These are phyloP conservation scores for Rhabdophis nuchalis DNA, from an alignment of 2,797 vertebrate genomes.

Conservation along the genomic window DNA sequence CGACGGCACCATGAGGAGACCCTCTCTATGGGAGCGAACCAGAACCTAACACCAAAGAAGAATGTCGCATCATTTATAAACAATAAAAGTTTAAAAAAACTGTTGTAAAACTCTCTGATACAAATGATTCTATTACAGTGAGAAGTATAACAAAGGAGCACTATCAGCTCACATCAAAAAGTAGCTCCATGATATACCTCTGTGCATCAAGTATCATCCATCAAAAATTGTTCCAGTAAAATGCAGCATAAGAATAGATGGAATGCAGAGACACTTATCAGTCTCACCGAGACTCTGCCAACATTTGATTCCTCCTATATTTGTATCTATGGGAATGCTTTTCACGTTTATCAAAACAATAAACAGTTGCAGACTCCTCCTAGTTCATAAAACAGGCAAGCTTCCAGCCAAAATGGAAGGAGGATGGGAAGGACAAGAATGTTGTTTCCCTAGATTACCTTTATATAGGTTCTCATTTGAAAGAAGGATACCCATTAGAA, in stretches of 20 bases:
- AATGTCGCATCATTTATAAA: neutral
- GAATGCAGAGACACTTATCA: neutral
- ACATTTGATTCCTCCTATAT: neutral
- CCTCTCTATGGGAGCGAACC: too few species aligned
- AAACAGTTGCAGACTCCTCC: neutral
- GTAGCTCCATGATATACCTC: neutral
- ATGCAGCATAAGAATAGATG: neutral
- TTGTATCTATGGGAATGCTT: neutral
- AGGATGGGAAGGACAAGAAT: neutral
- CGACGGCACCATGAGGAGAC: too few species aligned
- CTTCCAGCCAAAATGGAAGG: neutral
- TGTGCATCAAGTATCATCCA: neutral
- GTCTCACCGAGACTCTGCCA: neutral
- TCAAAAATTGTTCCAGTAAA: neutral
- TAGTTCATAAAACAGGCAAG: neutral
- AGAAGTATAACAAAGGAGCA: neutral
- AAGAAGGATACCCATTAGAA: neutral
- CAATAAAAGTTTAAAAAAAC: neutral
- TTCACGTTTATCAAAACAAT: neutral
- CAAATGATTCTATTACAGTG: neutral
- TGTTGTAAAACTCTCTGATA: neutral
- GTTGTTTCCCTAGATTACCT: neutral
- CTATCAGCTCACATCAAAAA: neutral
- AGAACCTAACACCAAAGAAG: neutral
- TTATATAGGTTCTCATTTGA: neutral